These are phyloP conservation scores for Trileptium ribeirensis DNA, from an alignment of 2,888 invertebrate species.

Conservation along the genomic window DNA sequence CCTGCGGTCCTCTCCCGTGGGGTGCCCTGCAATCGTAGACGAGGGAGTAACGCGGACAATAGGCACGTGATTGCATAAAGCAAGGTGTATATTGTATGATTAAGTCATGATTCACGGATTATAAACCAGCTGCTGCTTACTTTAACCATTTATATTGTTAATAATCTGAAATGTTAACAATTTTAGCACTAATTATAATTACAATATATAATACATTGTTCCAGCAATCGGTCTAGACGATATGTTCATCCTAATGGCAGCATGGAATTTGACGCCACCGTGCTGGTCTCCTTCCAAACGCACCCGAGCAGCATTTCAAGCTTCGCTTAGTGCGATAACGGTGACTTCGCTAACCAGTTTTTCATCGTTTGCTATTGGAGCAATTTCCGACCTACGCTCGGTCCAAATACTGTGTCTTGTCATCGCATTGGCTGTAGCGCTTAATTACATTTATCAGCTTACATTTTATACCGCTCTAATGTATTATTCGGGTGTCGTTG, in stretches of 20 bases:
- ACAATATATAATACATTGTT: too few species aligned
- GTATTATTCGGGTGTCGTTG: neutral
- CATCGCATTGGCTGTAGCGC: neutral
- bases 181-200: too few species aligned
- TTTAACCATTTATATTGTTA: too few species aligned
- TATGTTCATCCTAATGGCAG: neutral
- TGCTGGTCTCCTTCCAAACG: neutral
- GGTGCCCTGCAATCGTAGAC: too few species aligned
- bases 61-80: too few species aligned
- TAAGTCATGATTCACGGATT: too few species aligned
- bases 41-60: too few species aligned
- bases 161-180: too few species aligned
- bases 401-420: neutral
- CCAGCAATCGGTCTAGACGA: neutral
- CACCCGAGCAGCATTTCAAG: neutral
- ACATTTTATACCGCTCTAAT: neutral
- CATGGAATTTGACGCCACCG: neutral
- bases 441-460: neutral
- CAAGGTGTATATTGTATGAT: too few species aligned
- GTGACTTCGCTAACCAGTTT: neutral
- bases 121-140: too few species aligned
- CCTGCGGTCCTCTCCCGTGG: too few species aligned
- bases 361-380: neutral
- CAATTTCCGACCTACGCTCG: neutral
- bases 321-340: neutral